Conservation (phyloP, 1,140 invertebrate species). For the Maconellicoccus hirsutus region DNA sequence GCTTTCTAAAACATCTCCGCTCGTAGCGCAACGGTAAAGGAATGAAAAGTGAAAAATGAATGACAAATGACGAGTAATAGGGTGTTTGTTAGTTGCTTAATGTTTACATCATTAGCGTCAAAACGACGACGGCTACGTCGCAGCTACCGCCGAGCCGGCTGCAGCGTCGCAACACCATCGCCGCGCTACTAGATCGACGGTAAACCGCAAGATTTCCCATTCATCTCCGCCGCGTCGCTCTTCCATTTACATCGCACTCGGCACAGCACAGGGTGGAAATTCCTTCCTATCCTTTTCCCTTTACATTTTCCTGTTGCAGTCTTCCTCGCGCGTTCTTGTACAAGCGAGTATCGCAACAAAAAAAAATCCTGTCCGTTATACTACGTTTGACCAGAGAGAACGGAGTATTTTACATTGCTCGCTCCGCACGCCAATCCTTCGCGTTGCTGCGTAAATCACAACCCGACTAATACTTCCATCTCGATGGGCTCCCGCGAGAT, state of each 20-base stretch:
- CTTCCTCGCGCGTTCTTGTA: background rate
- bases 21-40: too few relatives aligned
- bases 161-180: background rate
- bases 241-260: background rate
- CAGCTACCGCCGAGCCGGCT: background rate
- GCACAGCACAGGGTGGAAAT: background rate
- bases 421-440: background rate
- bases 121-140: background rate
- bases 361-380: background rate
- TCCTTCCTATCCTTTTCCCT: background rate
- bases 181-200: background rate
- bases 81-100: conserved; percentile 22
- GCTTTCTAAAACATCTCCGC: too few relatives aligned
- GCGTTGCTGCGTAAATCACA: background rate
- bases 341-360: background rate
- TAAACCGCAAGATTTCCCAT: conserved; percentile 18
- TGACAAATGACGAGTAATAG: conserved; percentile 22
- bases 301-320: background rate
- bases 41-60: conserved; percentile 16
- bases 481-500: background rate
- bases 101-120: conserved; percentile 22
- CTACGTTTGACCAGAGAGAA: background rate
- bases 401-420: background rate
- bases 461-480: background rate
- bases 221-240: background rate